Percentiles rank a stretch among this genome's conserved stretches.
phyloP scores from a whole-genome alignment of 2,888 invertebrate genomes.

The Drosophila sordidula region DNA sequence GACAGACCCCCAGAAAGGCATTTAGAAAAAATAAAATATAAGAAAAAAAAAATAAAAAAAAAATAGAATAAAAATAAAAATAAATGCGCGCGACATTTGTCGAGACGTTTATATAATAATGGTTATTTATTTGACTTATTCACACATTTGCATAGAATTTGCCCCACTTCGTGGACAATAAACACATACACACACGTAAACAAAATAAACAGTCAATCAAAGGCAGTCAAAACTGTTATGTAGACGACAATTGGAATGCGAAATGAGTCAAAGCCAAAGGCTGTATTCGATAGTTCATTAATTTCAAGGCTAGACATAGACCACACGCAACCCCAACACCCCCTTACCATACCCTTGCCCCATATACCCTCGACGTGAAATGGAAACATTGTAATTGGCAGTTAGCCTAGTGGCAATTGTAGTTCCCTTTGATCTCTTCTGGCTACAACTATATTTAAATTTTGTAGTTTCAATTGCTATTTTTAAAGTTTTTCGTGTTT shows the following conservation, averaged over 20 bases:
- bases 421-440: constrained; percentile 41
- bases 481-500: constrained; percentile 14
- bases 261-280: constrained; percentile 68
- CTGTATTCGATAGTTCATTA: constrained; percentile 44
- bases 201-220: constrained; percentile 54
- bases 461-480: constrained; percentile 19
- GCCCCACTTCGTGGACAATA: constrained; percentile 72
- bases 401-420: constrained; percentile 43
- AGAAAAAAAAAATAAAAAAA: constrained; percentile 14
- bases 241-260: constrained; percentile 57
- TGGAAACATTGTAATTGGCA: constrained; percentile 32
- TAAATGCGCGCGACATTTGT: constrained; percentile 45
- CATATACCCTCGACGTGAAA: neutral
- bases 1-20: constrained; percentile 31
- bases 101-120: constrained; percentile 74
- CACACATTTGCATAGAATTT: constrained; percentile 74
- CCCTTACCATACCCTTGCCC: too few species aligned
- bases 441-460: constrained; percentile 9
- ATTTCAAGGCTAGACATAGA: constrained; percentile 46
- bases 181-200: constrained; percentile 32
- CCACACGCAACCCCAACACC: constrained; percentile 12
- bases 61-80: constrained; percentile 2
- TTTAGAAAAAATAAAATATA: constrained; percentile 6
- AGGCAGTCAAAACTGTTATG: constrained; percentile 36
- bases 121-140: constrained; percentile 72